Evolutionary conservation across 1,140 invertebrate genomes (phyloP).

Genomic region (Latrodectus geometricus): DNA sequence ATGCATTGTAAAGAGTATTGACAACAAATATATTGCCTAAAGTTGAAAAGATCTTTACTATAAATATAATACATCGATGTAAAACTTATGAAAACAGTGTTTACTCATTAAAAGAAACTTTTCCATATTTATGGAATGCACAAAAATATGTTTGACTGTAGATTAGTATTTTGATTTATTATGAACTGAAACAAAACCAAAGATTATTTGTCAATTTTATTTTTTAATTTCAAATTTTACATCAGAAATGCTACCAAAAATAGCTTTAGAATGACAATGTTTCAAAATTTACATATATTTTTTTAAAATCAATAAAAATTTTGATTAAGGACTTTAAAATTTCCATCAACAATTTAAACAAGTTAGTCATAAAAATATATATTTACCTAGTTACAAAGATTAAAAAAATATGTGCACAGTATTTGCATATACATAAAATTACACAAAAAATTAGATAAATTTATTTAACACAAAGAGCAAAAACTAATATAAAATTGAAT

Average conservation of each 20-base stretch:
- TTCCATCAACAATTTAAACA: background rate
- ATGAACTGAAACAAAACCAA: no score
- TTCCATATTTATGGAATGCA: no score
- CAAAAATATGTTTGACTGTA: no score
- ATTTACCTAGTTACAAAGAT: background rate
- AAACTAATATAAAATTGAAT: background rate
- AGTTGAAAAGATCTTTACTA: no score
- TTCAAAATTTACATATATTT: slow-evolving; percentile 7
- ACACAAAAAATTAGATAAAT: background rate
- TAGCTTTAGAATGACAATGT: background rate
- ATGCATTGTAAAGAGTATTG: no score
- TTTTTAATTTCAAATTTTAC: background rate
- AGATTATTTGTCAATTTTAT: no score
- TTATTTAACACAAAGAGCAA: background rate
- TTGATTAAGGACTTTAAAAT: background rate
- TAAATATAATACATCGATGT: no score
- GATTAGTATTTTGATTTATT: no score
- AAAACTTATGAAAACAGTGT: no score
- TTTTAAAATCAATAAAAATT: background rate
- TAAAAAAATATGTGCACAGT: background rate
- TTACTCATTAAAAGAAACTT: no score
- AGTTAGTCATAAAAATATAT: background rate
- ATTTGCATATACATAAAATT: background rate
- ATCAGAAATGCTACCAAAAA: background rate
- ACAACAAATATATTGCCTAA: no score